Conservation (phyloP, 1,140 invertebrate species). For the Coelopa frigida region DNA sequence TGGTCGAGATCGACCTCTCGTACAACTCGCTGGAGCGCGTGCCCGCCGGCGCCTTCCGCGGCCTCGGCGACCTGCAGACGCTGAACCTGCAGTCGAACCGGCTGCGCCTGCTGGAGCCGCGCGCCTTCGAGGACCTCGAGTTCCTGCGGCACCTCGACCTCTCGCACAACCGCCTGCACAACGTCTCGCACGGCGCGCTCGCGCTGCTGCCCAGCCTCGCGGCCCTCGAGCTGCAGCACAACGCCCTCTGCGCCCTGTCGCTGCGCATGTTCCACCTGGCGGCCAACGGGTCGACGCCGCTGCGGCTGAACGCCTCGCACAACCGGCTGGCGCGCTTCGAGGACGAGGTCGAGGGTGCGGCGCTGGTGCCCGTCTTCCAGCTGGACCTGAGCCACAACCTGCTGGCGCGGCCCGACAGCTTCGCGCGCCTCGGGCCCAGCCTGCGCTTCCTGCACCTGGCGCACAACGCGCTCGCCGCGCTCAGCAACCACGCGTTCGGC, state of each 20-base stretch:
- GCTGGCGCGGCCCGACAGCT: conserved; percentile 57
- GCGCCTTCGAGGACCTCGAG: conserved; percentile 59
- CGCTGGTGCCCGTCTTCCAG: conserved; percentile 54
- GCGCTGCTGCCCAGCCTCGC: conserved; percentile 59
- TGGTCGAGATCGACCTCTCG: conserved; percentile 68
- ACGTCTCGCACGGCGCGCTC: conserved; percentile 57
- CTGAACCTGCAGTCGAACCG: conserved; percentile 65
- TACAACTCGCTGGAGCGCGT: conserved; percentile 62
- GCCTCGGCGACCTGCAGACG: conserved; percentile 58
- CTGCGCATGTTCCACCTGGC: conserved; percentile 60
- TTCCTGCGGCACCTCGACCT: conserved; percentile 63
- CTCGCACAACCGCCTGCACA: conserved; percentile 57
- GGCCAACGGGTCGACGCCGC: conserved; percentile 52
- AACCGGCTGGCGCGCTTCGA: conserved; percentile 58
- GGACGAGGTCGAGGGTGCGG: conserved; percentile 47
- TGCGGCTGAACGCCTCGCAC: conserved; percentile 61
- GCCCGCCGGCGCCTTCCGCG: conserved; percentile 56
- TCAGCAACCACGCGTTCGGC: conserved; percentile 65
- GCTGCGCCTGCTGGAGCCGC: conserved; percentile 51
- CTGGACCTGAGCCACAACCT: conserved; percentile 66
- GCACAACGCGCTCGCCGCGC: conserved; percentile 62
- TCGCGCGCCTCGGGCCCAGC: conserved; percentile 54
- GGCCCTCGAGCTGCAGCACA: conserved; percentile 65
- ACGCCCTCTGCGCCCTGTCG: conserved; percentile 59
- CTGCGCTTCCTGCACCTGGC: conserved; percentile 62